These are phyloP conservation scores for Dendrophyllia cribrosa DNA, from an alignment of 64 coral and sea anemone genomes.

Conservation along the genomic window DNA sequence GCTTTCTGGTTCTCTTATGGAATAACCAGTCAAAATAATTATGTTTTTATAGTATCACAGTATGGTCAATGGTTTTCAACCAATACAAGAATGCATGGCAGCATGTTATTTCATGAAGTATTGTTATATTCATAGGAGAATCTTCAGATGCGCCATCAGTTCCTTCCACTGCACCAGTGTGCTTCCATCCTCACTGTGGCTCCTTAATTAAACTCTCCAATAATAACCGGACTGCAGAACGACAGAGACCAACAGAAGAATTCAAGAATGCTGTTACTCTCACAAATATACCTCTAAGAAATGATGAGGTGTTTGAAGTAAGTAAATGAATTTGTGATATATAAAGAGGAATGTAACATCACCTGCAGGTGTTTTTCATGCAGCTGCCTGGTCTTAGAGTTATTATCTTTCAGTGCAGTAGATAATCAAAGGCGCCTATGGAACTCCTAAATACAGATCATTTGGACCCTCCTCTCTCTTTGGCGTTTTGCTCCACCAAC, in stretches of 20 bases:
- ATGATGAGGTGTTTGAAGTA: slow-evolving; percentile 92
- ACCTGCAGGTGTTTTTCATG: too few relatives aligned
- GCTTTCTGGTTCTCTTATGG: too few relatives aligned
- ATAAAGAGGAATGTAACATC: not conserved
- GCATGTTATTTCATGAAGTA: not conserved
- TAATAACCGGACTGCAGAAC: slow-evolving; percentile 87
- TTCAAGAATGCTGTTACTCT: slow-evolving; percentile 92
- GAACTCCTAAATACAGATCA: too few relatives aligned
- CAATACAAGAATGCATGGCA: too few relatives aligned
- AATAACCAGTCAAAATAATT: too few relatives aligned
- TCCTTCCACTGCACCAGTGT: slow-evolving; percentile 76
- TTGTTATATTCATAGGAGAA: not conserved
- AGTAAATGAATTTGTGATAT: not conserved
- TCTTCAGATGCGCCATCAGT: not conserved
- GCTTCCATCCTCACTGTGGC: slow-evolving; percentile 95
- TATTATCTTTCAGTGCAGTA: too few relatives aligned
- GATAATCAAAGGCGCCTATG: too few relatives aligned
- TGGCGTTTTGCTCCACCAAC: too few relatives aligned
- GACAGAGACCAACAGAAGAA: slow-evolving; percentile 83
- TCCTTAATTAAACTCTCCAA: slow-evolving; percentile 82
- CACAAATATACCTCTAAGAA: slow-evolving; percentile 62
- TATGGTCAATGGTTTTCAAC: too few relatives aligned
- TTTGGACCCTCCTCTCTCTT: too few relatives aligned
- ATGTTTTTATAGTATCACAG: too few relatives aligned
- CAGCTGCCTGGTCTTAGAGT: too few relatives aligned